Percentiles rank a stretch among this genome's conserved stretches.
Evolutionary conservation across 2,888 invertebrate species (phyloP).

Genomic region (Lasioglossum oenotherae): DNA sequence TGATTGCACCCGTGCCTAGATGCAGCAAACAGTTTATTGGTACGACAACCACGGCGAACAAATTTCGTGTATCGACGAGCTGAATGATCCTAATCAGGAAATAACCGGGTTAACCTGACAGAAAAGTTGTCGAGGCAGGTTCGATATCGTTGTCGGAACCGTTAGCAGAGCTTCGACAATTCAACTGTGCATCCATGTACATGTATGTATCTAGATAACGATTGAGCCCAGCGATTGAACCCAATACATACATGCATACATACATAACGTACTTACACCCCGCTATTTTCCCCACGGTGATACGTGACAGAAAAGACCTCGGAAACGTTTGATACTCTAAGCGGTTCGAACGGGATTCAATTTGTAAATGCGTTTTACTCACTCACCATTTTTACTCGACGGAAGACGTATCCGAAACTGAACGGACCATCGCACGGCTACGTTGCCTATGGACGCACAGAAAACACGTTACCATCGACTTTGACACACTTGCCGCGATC

Average conservation of each 20-base stretch:
- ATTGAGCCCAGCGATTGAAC: background rate
- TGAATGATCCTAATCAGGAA: background rate
- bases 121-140: background rate
- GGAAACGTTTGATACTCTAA: background rate
- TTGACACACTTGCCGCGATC: constrained; percentile 61
- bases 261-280: background rate
- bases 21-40: background rate
- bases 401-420: constrained; percentile 47
- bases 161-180: background rate
- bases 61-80: background rate
- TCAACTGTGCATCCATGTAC: background rate
- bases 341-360: background rate
- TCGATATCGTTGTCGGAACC: background rate
- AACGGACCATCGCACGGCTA: constrained; percentile 26
- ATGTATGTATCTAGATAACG: background rate
- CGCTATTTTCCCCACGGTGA: background rate
- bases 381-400: constrained; percentile 51
- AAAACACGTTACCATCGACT: constrained; percentile 63
- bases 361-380: background rate
- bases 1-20: background rate
- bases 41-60: background rate
- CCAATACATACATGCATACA: background rate
- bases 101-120: constrained; percentile 2
- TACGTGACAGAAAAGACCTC: background rate
- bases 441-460: constrained; percentile 57